A percentile compares a stretch with the other conserved stretches of the same genome.
Evolutionary conservation across 1,140 invertebrate genomes (phyloP).

Genomic region (fruit fly (Drosophila melanogaster)): Release_6_plus_ISO1_MT NT_033779.5:3676501-3677000

Average conservation of each 20-base stretch:
- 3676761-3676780: background rate
- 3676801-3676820: conserved; percentile 45
- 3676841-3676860: conserved; percentile 20
- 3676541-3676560: conserved; percentile 70
- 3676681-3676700: too few relatives aligned
- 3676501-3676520: conserved; percentile 82
- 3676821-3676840: conserved; percentile 68
- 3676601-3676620: conserved; percentile 20
- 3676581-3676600: conserved; percentile 14
- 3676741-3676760: background rate
- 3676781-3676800: background rate
- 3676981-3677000: conserved; percentile 71
- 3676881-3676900: conserved; percentile 14
- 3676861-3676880: conserved; percentile 22
- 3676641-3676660: background rate
- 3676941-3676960: conserved; percentile 25
- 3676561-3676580: conserved; percentile 21
- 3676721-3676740: background rate
- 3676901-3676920: conserved; percentile 55
- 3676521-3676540: conserved; percentile 75
- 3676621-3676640: background rate
- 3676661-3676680: background rate
- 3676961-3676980: conserved; percentile 34
- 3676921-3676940: conserved; percentile 10
- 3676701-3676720: too few relatives aligned